These are phyloP conservation scores for Allophyes oxyacanthae DNA, from an alignment of 2,888 invertebrate species.

Conservation along the genomic window DNA sequence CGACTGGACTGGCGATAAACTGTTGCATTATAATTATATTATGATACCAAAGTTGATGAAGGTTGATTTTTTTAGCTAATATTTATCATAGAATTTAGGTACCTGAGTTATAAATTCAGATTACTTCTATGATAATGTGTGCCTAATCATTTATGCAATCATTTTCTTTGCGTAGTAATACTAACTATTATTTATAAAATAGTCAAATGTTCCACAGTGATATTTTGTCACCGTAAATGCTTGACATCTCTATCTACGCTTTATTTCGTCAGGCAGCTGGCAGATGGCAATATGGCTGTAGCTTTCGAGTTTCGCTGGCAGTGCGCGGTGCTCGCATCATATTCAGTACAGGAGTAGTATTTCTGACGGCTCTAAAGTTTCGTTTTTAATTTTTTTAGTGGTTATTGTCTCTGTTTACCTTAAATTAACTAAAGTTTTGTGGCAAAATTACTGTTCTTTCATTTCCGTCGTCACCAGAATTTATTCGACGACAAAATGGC, in stretches of 20 bases:
- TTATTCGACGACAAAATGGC: conserved; percentile 89
- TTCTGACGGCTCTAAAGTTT: conserved; percentile 85
- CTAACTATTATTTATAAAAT: background rate
- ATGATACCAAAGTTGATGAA: too few species aligned
- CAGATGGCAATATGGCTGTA: conserved; percentile 88
- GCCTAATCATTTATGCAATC: too few species aligned
- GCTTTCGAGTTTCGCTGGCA: conserved; percentile 87
- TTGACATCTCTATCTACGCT: conserved; percentile 62
- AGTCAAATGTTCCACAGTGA: background rate
- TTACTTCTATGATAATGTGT: too few species aligned
- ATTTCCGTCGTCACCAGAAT: conserved; percentile 88
- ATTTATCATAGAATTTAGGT: too few species aligned
- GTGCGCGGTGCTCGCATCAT: conserved; percentile 86
- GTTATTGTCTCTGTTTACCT: conserved; percentile 79
- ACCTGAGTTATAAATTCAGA: too few species aligned
- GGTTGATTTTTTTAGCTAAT: too few species aligned
- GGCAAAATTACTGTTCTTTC: conserved; percentile 79
- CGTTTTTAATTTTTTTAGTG: conserved; percentile 84
- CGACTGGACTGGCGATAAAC: too few species aligned
- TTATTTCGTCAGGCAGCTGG: conserved; percentile 66
- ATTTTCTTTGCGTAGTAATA: too few species aligned
- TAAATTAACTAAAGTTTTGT: conserved; percentile 76
- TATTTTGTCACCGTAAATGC: background rate
- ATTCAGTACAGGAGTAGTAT: conserved; percentile 82
- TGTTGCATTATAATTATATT: too few species aligned